These are phyloP conservation scores for Phaetusa simplex DNA, from an alignment of 2,113 vertebrate genomes.

Conservation along the genomic window DNA sequence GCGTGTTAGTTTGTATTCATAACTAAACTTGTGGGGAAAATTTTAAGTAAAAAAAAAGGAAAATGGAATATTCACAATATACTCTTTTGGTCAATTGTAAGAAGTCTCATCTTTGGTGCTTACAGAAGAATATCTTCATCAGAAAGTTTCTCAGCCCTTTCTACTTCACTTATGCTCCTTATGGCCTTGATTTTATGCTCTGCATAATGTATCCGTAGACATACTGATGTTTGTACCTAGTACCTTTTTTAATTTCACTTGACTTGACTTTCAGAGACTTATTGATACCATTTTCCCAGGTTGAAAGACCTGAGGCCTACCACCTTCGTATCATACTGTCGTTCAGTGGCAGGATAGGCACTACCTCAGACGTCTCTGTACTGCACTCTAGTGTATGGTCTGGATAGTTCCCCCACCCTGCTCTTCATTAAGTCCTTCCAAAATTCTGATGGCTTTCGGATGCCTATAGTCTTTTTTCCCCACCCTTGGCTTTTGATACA, in stretches of 20 bases:
- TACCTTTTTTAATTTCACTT: not conserved
- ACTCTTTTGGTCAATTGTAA: not conserved
- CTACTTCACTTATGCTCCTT: not conserved
- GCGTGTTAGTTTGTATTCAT: not conserved
- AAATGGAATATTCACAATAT: not conserved
- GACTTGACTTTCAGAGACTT: not conserved
- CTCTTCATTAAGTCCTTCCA: not conserved
- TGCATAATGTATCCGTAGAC: not conserved
- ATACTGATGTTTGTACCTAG: not conserved
- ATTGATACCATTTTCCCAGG: not conserved
- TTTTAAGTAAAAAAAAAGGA: not conserved
- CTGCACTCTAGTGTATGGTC: not conserved
- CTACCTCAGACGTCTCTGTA: not conserved
- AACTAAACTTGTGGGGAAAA: not conserved
- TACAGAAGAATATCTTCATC: not conserved
- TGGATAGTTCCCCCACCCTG: not conserved
- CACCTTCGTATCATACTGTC: accelerated
- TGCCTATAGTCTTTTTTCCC: not conserved
- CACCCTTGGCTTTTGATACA: not conserved
- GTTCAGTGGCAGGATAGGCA: not conserved
- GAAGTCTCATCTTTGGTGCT: not conserved
- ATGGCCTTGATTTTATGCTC: not conserved
- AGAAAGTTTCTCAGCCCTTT: not conserved
- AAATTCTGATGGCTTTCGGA: not conserved
- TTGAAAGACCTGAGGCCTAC: accelerated